Evolutionary conservation across 2,113 vertebrate species (phyloP), one percentile per base, ranked within the genome.

Genomic region (Heteronetta atricapilla): DNA sequence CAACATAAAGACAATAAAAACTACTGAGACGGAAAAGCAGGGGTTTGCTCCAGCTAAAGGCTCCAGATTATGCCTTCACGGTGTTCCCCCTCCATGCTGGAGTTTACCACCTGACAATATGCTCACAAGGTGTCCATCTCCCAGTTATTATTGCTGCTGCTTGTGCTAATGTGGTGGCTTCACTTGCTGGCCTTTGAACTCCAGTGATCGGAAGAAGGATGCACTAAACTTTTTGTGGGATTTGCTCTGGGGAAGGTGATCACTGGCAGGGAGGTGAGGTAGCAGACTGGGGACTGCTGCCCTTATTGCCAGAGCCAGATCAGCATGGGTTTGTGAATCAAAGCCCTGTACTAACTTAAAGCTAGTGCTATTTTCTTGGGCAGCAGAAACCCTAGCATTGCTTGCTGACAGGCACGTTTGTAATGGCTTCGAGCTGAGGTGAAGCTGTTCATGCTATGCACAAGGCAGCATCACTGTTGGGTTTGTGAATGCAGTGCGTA

Each of bases 231-330:
- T 73, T 46, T 76, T 73, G 33, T 38, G 70, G 21, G 25, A 23
- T 59, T 42, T 79, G 42, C 25, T 89, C 11, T 15, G 38, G 16
- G 34, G 11, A 69, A 44, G 15, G 7, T 25, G 58, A 67, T 62
- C 21, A 26, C 0, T 1, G 11, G 3, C 46, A 34, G 21, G 40
- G n/a, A 70, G 26, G 16, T 48, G 10, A 2, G 11, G 55, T 33
- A 40, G 28, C 31, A 86, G 56, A 40, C 14, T 0, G 4, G 13
- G 18, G 33, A 20, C 33, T 12, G 4, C 67, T 64, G 22, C 25
- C 23, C 50, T 58, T 55, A 19, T 14, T 10, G 19, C 7, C 42
- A 36, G 20, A 70, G 17, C 40, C 69, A 36, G 4, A 40, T 63
- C 36, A 44, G 4, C 2, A 1, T 25, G 31, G 5, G 12, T 63